Evolutionary conservation across 2,888 invertebrate species (phyloP), one percentile per base, ranked within the genome.

Genomic region (Flexamia atlantica): DNA sequence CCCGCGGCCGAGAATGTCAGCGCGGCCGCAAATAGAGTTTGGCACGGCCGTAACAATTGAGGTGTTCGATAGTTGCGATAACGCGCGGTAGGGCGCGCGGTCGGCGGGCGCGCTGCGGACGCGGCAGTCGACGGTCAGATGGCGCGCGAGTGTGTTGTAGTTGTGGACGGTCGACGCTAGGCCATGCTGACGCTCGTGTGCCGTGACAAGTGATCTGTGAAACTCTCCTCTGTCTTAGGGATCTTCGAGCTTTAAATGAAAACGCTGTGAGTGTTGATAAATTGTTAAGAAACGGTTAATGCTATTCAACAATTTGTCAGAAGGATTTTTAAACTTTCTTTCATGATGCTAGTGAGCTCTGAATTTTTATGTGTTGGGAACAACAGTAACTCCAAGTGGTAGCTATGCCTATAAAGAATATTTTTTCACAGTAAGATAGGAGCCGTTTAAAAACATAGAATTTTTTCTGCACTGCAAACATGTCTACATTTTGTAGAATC

Each of bases 401-500:
- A n/a, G n/a, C n/a, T n/a, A n/a, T n/a, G n/a, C n/a, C n/a, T n/a
- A n/a, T n/a, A n/a, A n/a, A n/a, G n/a, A n/a, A n/a, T n/a, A n/a
- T n/a, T n/a, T n/a, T n/a, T n/a, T n/a, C n/a, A n/a, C n/a, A n/a
- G n/a, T n/a, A n/a, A n/a, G n/a, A n/a, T n/a, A n/a, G n/a, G n/a
- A n/a, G n/a, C n/a, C n/a, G n/a, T n/a, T n/a, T n/a, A n/a, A n/a
- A n/a, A n/a, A n/a, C n/a, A n/a, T n/a, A n/a, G n/a, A n/a, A n/a
- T n/a, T n/a, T n/a, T 57, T 60, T 81, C 17, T 53, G 32, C 17
- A 60, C 5, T 23, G 36, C 9, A 64, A 82, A 72, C 28, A 88
- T 88, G 88, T 87, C 88, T 5, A 86, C 95, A 89, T 95, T 94
- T 90, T 96, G 96, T 90, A 94, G 95, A 90, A 95, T 96, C 88